Percentiles rank a stretch among this genome's conserved stretches.
These are phyloP conservation scores for Lithophane socia DNA, from an alignment of 2,888 invertebrate genomes.

Conservation along the genomic window DNA sequence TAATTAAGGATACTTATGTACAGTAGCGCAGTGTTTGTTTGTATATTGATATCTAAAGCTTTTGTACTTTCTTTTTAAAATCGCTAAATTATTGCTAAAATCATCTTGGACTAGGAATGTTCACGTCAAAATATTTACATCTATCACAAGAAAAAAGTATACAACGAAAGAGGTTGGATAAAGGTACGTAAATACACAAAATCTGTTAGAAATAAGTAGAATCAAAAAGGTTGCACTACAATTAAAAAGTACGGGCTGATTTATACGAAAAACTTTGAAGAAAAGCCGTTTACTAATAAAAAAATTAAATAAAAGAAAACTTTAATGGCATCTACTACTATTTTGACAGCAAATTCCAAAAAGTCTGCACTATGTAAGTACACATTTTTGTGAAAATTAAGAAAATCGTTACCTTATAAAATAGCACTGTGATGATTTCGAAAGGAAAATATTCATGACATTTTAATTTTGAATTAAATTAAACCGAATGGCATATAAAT, in stretches of 20 bases:
- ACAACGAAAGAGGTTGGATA: no score
- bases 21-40: no score
- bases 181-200: no score
- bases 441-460: background rate
- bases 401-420: background rate
- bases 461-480: background rate
- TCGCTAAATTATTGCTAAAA: no score
- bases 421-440: background rate
- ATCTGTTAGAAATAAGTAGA: background rate
- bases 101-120: background rate
- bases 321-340: background rate
- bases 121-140: background rate
- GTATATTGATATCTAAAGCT: background rate
- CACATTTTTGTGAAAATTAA: background rate
- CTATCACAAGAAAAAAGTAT: background rate
- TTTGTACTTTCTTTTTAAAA: background rate
- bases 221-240: background rate
- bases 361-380: background rate
- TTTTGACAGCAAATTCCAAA: slow-evolving; percentile 10
- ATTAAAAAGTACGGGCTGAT: background rate
- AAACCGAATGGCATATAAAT: background rate
- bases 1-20: no score
- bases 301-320: slow-evolving; percentile 1
- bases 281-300: slow-evolving; percentile 3
- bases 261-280: background rate